Evolutionary conservation across 2,797 vertebrate species (phyloP), one percentile per base, ranked within the genome.

Genomic region (Oryzias dopingdopingensis): DNA sequence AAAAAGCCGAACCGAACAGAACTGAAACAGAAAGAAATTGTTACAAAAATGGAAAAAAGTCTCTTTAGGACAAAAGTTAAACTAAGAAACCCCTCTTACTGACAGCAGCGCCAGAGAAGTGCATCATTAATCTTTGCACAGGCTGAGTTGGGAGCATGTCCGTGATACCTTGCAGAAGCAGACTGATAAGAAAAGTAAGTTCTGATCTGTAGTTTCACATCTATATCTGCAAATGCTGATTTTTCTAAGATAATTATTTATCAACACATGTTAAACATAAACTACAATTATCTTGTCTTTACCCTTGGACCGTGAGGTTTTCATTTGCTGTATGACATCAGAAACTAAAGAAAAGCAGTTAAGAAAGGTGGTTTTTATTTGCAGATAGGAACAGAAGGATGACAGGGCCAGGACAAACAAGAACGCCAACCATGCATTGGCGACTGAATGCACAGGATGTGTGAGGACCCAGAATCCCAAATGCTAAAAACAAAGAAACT

Each of bases 331-430:
- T 7, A 5, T 42, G 70, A 80, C 69, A 1, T 54, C 75, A 63
- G 64, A 82, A 86, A 50, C 52, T 43, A 40, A 56, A 67, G 60
- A 13, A 46, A 16, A 6, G 17, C 29, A 59, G 32, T 37, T 37
- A 37, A 37, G 10, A 4, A 37, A 12, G 32, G 10, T 12, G 59
- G 49, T 73, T 70, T 67, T 23, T 66, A 60, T 67, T 51, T 76
- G 65, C 70, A 71, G 80, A 84, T 87, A 87, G 86, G 76, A 84
- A 64, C 74, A 72, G 72, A 72, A 74, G 77, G 59, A 67, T 61
- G 75, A 76, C 78, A 76, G 59, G 69, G 70, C 58, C 65, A 70
- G 66, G 29, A 37, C 32, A 13, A 37, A 37, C 32, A 12, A 37
- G 32, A 37, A 37, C 10, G 1, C 32, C 32, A 37, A 12, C 2